A percentile compares a stretch with the other conserved stretches of the same genome.
Evolutionary conservation across 2,113 vertebrate species (phyloP).

Genomic region (Eretmochelys imbricata): DNA sequence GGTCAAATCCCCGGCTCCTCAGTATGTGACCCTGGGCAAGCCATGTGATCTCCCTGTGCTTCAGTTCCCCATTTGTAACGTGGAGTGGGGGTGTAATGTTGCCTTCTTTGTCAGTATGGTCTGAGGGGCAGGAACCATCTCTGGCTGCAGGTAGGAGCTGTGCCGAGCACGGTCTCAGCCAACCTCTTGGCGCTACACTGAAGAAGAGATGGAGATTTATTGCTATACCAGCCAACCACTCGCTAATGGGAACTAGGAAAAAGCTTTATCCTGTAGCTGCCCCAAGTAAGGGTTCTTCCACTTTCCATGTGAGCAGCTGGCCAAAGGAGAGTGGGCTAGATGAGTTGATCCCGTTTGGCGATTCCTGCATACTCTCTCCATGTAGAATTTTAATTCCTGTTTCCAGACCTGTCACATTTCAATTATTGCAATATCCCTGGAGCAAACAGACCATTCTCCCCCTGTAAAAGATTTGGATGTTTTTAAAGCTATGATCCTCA

Average conservation of each 20-base stretch:
- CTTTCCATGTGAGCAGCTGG: not conserved
- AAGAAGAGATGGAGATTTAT: not conserved
- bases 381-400: not conserved
- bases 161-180: not conserved
- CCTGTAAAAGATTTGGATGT: not conserved
- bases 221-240: not conserved
- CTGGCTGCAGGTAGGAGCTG: not conserved
- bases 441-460: not conserved
- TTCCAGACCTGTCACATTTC: rapidly evolving
- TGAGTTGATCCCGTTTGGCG: rapidly evolving
- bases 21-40: no score
- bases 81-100: not conserved
- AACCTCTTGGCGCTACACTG: not conserved
- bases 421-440: not conserved
- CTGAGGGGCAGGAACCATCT: not conserved
- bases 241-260: not conserved
- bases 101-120: not conserved
- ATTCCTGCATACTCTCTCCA: not conserved
- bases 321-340: not conserved
- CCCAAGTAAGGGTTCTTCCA: not conserved
- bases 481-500: not conserved
- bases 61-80: not conserved
- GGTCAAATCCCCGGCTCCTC: not conserved
- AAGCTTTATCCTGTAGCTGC: not conserved
- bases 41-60: not conserved